Percentiles rank a stretch among this genome's conserved stretches.
phyloP scores from a whole-genome alignment of 2,888 invertebrate genomes.

The Dioctria rufipes region DNA sequence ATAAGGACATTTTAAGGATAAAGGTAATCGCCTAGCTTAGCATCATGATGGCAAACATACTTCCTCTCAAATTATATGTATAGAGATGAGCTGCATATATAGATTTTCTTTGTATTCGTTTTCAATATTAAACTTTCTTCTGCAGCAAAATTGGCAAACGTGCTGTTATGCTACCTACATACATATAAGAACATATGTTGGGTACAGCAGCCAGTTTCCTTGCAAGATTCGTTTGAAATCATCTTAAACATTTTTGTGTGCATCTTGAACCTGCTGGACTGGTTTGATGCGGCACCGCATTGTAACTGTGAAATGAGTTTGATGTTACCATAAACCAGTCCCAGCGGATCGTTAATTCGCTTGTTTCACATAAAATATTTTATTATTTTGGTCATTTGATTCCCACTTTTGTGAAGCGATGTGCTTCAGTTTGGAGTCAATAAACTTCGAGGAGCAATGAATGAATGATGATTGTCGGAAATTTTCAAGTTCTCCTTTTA shows the following conservation, averaged over 20 bases:
- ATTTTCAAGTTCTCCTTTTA: not conserved
- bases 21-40: not conserved
- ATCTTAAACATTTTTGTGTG: not conserved
- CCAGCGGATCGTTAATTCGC: not conserved
- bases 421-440: not conserved
- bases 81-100: not conserved
- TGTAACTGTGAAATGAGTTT: constrained; percentile 44
- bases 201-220: not conserved
- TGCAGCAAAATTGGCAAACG: constrained; percentile 30
- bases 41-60: not conserved
- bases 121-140: constrained; percentile 15
- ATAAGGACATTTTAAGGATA: not conserved
- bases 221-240: not conserved
- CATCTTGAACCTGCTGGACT: constrained; percentile 33
- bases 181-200: not conserved
- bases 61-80: not conserved
- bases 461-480: not conserved
- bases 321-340: constrained; percentile 23
- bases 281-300: constrained; percentile 29
- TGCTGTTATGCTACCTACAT: not conserved
- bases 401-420: not conserved
- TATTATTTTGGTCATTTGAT: constrained; percentile 16
- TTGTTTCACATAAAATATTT: constrained; percentile 12
- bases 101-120: not conserved
- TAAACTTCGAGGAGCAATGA: not conserved